Evolutionary conservation across 2,888 invertebrate genomes (phyloP).

Genomic region (Phania funesta): DNA sequence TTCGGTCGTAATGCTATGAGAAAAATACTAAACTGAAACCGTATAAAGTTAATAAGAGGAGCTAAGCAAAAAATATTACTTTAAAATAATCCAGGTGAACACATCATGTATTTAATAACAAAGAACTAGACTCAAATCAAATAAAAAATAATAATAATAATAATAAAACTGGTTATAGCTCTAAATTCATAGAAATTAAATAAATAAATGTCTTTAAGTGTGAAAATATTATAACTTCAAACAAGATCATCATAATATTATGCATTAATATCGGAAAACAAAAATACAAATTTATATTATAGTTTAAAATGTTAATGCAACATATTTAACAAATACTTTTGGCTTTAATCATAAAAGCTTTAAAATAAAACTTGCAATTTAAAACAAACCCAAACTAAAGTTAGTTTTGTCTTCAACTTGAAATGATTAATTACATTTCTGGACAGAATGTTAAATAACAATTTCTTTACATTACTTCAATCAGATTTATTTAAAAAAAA

Average conservation of each 20-base stretch:
- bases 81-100: neutral
- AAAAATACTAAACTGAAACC: neutral
- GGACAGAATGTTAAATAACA: neutral
- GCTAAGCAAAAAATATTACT: slow-evolving; percentile 17
- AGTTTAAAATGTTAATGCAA: slow-evolving; percentile 8
- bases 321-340: neutral
- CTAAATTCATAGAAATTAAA: neutral
- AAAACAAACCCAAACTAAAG: neutral
- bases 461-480: neutral
- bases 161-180: neutral
- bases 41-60: too few species aligned
- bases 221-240: slow-evolving; percentile 52
- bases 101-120: neutral
- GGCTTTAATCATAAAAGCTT: slow-evolving; percentile 17
- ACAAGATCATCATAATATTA: slow-evolving; percentile 31
- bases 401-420: neutral
- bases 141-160: slow-evolving; percentile 21
- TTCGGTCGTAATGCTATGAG: too few species aligned
- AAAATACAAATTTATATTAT: slow-evolving; percentile 3
- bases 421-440: neutral
- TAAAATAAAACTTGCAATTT: slow-evolving; percentile 41
- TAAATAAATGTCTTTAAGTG: slow-evolving; percentile 59
- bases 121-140: neutral
- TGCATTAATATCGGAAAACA: slow-evolving; percentile 20
- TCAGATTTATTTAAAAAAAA: too few species aligned